phyloP scores from a whole-genome alignment of 2,888 invertebrate species.

The Cephus sareptanus region DNA sequence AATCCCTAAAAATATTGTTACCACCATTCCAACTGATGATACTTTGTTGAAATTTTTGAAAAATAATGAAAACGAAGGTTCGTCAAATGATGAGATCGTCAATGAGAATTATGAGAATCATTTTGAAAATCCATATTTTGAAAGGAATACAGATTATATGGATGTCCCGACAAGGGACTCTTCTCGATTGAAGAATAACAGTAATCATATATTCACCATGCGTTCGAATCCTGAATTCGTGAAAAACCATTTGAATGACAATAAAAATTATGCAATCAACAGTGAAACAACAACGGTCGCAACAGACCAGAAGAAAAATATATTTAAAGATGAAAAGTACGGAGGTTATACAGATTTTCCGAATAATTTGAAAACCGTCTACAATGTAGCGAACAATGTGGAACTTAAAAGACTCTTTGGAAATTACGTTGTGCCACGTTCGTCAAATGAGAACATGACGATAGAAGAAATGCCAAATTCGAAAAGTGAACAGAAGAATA shows the following conservation, averaged over 20 bases:
- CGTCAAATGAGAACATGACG: conserved; percentile 21
- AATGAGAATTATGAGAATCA: not conserved
- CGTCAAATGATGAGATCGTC: not conserved
- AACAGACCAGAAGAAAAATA: not conserved
- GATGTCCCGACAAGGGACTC: not conserved
- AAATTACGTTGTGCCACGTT: not conserved
- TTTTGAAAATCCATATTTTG: conserved; percentile 4
- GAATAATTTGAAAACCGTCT: conserved; percentile 14
- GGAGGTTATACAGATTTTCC: conserved; percentile 17
- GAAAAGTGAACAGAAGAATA: not conserved
- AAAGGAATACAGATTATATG: not conserved
- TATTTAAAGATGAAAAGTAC: conserved; percentile 19
- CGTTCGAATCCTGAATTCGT: not conserved
- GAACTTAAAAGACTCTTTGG: not conserved
- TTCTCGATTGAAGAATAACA: not conserved
- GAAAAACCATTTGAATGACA: not conserved
- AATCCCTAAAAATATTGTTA: not conserved
- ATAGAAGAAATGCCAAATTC: conserved; percentile 6
- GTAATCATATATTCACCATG: not conserved
- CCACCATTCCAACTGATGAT: not conserved
- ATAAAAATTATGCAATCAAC: not conserved
- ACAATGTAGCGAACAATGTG: not conserved
- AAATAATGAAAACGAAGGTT: not conserved
- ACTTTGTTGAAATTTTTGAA: not conserved
- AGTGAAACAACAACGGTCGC: not conserved